These are phyloP conservation scores for Phalacrocorax brasilianus DNA, from an alignment of 2,113 vertebrate genomes.

Conservation along the genomic window DNA sequence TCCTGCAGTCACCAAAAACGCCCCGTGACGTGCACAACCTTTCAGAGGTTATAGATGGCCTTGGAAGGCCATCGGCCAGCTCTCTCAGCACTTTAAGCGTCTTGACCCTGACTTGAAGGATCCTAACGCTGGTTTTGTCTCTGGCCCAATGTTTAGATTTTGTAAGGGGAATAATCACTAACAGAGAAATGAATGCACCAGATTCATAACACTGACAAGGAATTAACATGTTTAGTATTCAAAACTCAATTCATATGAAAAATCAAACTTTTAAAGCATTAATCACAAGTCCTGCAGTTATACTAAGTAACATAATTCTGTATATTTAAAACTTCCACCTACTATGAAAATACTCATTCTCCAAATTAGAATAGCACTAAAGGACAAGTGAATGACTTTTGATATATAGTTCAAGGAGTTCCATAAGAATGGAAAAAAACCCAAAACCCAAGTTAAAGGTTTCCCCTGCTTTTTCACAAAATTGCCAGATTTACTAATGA, in stretches of 20 bases:
- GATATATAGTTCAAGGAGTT: neutral
- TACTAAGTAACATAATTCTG: neutral
- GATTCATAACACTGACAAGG: neutral
- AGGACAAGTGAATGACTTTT: neutral
- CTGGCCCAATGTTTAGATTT: neutral
- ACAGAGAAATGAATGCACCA: neutral
- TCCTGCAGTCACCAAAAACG: neutral
- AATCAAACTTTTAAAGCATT: neutral
- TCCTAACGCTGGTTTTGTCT: neutral
- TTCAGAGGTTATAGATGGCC: neutral
- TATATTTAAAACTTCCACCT: neutral
- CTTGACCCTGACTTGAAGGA: neutral
- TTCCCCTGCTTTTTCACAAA: neutral
- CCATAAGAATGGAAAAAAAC: accelerated
- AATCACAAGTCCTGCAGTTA: neutral
- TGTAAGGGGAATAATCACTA: neutral
- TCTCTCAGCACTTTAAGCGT: neutral
- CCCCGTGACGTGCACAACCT: neutral
- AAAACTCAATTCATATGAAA: neutral
- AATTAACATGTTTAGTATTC: neutral
- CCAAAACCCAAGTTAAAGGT: neutral
- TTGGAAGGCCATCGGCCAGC: neutral
- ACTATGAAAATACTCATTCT: neutral
- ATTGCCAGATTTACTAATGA: neutral
- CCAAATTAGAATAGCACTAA: neutral